Percentiles rank a stretch among this genome's conserved stretches.
Conservation (phyloP, 2,888 invertebrate species). For the Pseudococcus viburni region DNA sequence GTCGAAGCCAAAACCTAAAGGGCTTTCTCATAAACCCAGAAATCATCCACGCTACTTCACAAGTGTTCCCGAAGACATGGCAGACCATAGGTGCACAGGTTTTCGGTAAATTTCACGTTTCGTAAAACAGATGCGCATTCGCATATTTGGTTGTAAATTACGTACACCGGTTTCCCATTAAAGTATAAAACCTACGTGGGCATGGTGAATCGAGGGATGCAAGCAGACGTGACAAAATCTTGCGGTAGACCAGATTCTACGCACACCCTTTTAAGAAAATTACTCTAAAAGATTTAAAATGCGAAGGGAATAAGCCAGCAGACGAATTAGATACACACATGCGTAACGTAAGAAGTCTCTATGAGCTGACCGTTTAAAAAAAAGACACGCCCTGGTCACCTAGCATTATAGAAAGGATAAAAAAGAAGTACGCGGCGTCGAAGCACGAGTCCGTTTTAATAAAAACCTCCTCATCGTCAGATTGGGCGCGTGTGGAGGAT, state of each 20-base stretch:
- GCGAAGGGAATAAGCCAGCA: not conserved
- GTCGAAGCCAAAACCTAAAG: not conserved
- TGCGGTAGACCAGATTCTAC: not conserved
- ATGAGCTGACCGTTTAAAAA: not conserved
- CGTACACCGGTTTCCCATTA: slow-evolving; percentile 28
- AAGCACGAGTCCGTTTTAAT: slow-evolving; percentile 55
- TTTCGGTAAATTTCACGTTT: not conserved
- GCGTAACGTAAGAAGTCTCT: not conserved
- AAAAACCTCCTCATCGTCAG: not conserved
- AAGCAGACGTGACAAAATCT: not conserved
- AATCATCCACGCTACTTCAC: not conserved
- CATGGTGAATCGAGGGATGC: not conserved
- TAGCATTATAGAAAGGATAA: not conserved
- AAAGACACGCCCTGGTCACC: slow-evolving; percentile 50
- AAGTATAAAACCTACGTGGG: not conserved
- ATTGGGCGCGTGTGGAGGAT: not conserved
- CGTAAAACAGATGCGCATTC: not conserved
- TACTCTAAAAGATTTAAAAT: not conserved
- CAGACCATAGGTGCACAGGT: not conserved
- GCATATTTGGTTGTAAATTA: not conserved
- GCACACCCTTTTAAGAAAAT: not conserved
- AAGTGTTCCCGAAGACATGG: not conserved
- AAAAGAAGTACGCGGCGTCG: not conserved
- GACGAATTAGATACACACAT: not conserved
- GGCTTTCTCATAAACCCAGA: not conserved